Base-by-base conservation (phyloP, 2,888 invertebrate species). In the Lasiommata megera region DNA sequence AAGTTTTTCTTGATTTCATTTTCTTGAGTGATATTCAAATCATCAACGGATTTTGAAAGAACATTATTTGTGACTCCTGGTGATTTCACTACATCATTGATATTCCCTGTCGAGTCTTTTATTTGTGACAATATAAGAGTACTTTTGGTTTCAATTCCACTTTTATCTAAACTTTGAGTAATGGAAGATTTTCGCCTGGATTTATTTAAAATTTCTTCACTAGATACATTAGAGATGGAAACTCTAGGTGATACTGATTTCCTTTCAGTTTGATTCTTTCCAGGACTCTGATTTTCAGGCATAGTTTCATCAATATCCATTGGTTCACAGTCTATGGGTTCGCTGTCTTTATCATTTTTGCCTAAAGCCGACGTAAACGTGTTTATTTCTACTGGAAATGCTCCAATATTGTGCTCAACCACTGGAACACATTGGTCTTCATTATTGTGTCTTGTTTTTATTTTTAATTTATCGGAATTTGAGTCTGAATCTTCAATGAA, bases 241-340 rank as follows among this genome's bases (percentile, higher is more conserved):
- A 31, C 7, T 23, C 12, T 44, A 40, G 44, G 34, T 9, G 38
- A 40, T 40, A 37, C 17, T 48, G 52, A 58, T 37, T 52, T 52
- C 37, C 0, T 64, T 28, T 47, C 43, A 16, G 46, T 48, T 43
- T 40, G 40, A 37, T 52, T 60, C 6, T 61, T 60, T 23, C 58
- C 44, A 14, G 63, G 55, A 55, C 47, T 65, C 56, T 69, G 54
- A 71, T 76, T 80, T 60, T 73, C 77, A 44, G 84, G 82, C 54
- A 90, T 75, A 9, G 86, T 83, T 74, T 83, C 86, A 72, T 90
- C 90, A 68, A 90, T 73, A 71, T 90, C 90, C 89, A 90, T 90
- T 18, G 89, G 88, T 71, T 90, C 89, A 66, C 77, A 81, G 58
- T 28, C 44, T 29, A 28, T 23, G 6, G 7, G 23, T 6, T 12